Percentiles rank a stretch among this genome's conserved stretches.
These are phyloP conservation scores for Pelobates fuscus DNA, from an alignment of 2,113 vertebrate genomes.

Conservation along the genomic window DNA sequence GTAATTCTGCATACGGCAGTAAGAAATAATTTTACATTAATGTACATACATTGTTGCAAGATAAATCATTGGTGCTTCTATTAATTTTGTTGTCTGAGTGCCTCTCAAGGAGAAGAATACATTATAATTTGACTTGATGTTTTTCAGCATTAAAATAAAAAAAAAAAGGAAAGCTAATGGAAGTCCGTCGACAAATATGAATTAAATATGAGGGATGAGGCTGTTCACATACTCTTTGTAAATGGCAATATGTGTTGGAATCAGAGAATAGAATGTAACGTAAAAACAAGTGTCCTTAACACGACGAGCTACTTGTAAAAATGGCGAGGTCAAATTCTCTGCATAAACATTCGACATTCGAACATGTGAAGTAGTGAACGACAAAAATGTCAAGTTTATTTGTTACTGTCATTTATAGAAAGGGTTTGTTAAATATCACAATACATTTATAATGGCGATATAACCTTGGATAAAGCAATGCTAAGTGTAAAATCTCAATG, in stretches of 20 bases:
- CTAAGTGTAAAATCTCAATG: too few species aligned
- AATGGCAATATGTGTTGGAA: conserved; percentile 39
- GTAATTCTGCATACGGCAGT: conserved; percentile 60
- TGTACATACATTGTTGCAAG: conserved; percentile 47
- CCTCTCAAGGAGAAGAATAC: conserved; percentile 23
- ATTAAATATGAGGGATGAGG: conserved; percentile 41
- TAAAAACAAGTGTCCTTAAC: too few species aligned
- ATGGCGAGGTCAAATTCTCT: too few species aligned
- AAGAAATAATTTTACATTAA: conserved; percentile 61
- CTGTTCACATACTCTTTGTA: conserved; percentile 29
- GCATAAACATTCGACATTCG: too few species aligned
- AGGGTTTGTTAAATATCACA: too few species aligned
- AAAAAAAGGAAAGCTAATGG: conserved; percentile 30
- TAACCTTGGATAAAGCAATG: too few species aligned
- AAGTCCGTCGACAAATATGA: conserved; percentile 32
- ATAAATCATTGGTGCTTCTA: conserved; percentile 62
- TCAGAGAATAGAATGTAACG: conserved; percentile 27
- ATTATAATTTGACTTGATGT: conserved; percentile 32
- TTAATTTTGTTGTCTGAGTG: conserved; percentile 49
- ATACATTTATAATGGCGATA: too few species aligned
- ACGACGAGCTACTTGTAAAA: too few species aligned
- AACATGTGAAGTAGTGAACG: too few species aligned
- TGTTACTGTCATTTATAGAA: too few species aligned
- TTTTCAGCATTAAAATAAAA: conserved; percentile 29
- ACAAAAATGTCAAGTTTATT: too few species aligned